Percentiles rank a stretch among this genome's conserved stretches.
phyloP scores from a whole-genome alignment of 2,888 invertebrate genomes.

The Tiphia femorata region DNA sequence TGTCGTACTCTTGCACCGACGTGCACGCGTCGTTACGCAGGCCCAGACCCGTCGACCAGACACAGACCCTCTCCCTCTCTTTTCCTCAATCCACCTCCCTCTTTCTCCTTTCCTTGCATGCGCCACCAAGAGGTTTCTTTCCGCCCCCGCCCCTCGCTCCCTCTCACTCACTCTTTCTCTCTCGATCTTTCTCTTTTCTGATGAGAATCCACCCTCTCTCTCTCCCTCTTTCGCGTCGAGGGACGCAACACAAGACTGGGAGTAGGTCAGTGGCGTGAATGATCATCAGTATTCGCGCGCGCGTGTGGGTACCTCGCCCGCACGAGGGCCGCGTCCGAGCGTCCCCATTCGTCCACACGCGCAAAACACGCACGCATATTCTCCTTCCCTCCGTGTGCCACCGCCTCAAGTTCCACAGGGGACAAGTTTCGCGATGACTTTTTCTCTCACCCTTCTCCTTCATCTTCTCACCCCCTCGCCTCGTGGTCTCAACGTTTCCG shows the following conservation, averaged over 20 bases:
- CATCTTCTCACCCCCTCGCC: too few relatives aligned
- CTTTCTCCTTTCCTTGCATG: neutral
- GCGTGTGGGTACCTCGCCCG: conserved; percentile 1
- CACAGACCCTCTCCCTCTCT: conserved; percentile 29
- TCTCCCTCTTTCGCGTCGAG: conserved; percentile 5
- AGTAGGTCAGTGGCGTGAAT: conserved; percentile 57
- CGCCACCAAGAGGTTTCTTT: too few relatives aligned
- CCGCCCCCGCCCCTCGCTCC: neutral
- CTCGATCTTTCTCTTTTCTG: conserved; percentile 13
- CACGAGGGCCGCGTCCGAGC: conserved; percentile 5
- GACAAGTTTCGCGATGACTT: too few relatives aligned
- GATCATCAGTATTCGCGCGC: conserved; percentile 43
- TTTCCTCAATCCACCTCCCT: neutral
- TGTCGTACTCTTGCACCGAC: conserved; percentile 53
- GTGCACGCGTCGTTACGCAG: conserved; percentile 66
- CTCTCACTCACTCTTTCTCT: conserved; percentile 3
- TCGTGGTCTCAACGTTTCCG: too few relatives aligned
- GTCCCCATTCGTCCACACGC: conserved; percentile 6
- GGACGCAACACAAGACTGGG: too few relatives aligned
- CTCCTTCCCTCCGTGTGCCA: too few relatives aligned
- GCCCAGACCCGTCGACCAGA: conserved; percentile 55
- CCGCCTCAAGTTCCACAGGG: too few relatives aligned
- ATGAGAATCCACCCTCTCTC: conserved; percentile 2
- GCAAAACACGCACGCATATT: too few relatives aligned
- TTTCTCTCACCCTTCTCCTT: too few relatives aligned